Base-by-base conservation (phyloP, 2,888 invertebrate genomes). In the Drosophila phalerata region DNA sequence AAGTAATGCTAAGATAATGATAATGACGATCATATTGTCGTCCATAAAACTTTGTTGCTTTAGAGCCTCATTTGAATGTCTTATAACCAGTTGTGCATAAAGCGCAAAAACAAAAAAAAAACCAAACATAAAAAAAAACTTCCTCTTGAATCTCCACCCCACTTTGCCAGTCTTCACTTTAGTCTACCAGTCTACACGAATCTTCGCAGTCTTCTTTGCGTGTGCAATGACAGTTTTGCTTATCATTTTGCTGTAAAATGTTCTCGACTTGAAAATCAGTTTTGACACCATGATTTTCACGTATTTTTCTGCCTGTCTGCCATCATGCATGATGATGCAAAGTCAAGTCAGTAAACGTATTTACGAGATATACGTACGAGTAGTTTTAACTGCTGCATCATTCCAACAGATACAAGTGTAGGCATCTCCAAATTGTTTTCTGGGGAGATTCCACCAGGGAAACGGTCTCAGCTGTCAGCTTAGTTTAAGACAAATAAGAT, bases 221-320 rank as follows among this genome's bases (percentile, higher is more conserved):
- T 66, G 63, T 61, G 71, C 73, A 73, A 79, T 85, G 83, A 88
- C 88, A 84, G 86, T 77, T 86, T 86, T 86, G 84, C 88, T 84
- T 84, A 84, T 84, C 88, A 84, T 88, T 82, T 81, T 57, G 68
- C 87, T 73, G 75, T 66, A 80, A 88, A 56, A 76, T 76, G 75
- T 80, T 80, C 84, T 71, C 53, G 48, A 67, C 63, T 79, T 47
- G 32, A 71, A 57, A 76, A 80, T 76, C 60, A 71, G 42, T 73
- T 73, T 79, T 65, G 69, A 73, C 79, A 40, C 65, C 62, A 74
- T 78, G 81, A 80, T 70, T 66, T 75, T 63, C 48, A 45, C 48
- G 52, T 49, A 53, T 58, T 65, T 68, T 68, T 64, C 60, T 60
- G 70, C 65, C 53, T 70, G 65, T 65, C 52, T 69, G 62, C 45